Conservation (phyloP, 2,797 vertebrate genomes). For the Eremophila alpestris region DNA sequence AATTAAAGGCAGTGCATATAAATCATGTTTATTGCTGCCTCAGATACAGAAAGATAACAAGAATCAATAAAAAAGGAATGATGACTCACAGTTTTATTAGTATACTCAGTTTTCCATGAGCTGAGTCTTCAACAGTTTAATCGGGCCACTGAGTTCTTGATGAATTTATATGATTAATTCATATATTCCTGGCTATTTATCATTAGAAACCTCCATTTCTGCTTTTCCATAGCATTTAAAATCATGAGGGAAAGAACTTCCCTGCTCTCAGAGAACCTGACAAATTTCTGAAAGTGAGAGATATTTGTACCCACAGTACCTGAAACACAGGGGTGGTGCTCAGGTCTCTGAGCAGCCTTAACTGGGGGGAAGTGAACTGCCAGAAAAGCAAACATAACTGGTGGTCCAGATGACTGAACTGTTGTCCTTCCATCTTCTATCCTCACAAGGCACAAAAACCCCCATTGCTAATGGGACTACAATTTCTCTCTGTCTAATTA, state of each 20-base stretch:
- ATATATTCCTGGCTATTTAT: background rate
- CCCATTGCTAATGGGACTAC: background rate
- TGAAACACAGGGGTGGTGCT: background rate
- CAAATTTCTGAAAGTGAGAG: background rate
- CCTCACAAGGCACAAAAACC: background rate
- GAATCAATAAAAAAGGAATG: conserved; percentile 29
- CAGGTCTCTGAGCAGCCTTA: background rate
- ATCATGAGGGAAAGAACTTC: background rate
- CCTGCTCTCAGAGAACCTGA: background rate
- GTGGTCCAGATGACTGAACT: background rate
- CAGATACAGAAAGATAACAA: conserved; percentile 33
- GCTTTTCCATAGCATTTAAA: background rate
- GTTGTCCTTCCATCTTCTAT: background rate
- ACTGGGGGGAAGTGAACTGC: background rate
- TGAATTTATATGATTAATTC: background rate
- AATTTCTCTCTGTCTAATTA: background rate
- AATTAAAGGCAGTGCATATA: conserved; percentile 43
- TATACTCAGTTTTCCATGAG: conserved; percentile 25
- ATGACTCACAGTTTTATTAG: conserved; percentile 61
- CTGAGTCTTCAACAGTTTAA: conserved; percentile 32
- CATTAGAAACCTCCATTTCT: conserved; percentile 15
- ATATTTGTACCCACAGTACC: background rate
- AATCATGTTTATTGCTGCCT: conserved; percentile 57
- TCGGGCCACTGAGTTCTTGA: conserved; percentile 20
- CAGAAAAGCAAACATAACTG: background rate